Base-by-base conservation (phyloP, 2,113 vertebrate species). In the Bufo gargarizans region DNA sequence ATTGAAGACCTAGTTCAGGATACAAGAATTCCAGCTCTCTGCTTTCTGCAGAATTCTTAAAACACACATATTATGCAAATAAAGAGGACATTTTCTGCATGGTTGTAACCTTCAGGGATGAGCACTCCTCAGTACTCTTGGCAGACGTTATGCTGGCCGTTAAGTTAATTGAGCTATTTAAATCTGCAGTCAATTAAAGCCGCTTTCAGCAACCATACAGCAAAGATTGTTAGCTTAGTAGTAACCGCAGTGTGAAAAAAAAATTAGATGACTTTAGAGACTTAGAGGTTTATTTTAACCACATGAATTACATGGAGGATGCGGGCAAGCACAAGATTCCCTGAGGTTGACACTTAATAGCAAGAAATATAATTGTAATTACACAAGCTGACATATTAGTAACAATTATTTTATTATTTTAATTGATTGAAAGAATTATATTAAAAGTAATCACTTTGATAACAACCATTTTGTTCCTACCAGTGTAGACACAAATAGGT, bases 21-120 rank as follows among this genome's bases (percentile, higher is more conserved):
- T n/a, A 19, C 6, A 7, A 71, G 6, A 45, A n/a, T 8, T 81
- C 49, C 20, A 50, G 53, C 43, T 82, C 20, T 76, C 53, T 17
- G 58, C 58, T 20, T 77, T 76, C 53, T 88, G 80, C 69, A 63
- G 45, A 76, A 55, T 76, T 43, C 77, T 77, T 88, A 82, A 76
- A 83, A 65, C 69, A 65, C 56, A 83, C 58, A 83, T 63, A 83
- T 83, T 83, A 83, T 83, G 80, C 56, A 77, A 88, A 88, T 88
- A 63, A 83, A 74, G 56, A 4, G 59, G 45, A 50, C 53, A 50
- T 76, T 67, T 83, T 45, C 11, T 77, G 72, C 65, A 77, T 20
- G 80, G 43, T 81, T 88, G 20, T 82, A 88, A 88, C 86, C 86
- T 88, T 88, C 86, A 88, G 86, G 86, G 79, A 88, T 83, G 86